Conservation (phyloP, 2,888 invertebrate species). For the Acrobasis suavella region DNA sequence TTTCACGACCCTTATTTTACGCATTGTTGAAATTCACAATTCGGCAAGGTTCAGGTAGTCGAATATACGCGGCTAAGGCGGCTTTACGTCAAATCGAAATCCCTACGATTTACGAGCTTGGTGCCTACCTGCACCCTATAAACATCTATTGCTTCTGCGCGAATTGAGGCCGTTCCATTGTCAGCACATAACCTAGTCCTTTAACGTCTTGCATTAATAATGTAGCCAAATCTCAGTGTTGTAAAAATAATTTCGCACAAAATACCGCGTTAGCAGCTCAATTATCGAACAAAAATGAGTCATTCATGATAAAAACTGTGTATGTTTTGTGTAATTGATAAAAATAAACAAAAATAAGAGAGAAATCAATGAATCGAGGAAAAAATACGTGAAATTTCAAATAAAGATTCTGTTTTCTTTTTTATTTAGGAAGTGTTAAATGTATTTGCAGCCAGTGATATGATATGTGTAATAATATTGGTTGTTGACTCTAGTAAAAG, state of each 20-base stretch:
- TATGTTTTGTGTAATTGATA: constrained; percentile 5
- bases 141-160: constrained; percentile 65
- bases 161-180: constrained; percentile 51
- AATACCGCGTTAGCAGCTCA: not conserved
- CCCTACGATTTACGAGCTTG: constrained; percentile 40
- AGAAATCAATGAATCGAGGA: not conserved
- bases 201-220: constrained; percentile 47
- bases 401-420: constrained; percentile 28
- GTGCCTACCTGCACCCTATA: constrained; percentile 24
- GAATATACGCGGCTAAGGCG: constrained; percentile 26
- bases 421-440: constrained; percentile 22
- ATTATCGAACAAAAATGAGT: constrained; percentile 1
- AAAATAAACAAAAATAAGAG: constrained; percentile 15
- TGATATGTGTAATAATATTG: constrained; percentile 26
- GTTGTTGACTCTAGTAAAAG: constrained; percentile 46
- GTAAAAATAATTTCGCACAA: constrained; percentile 23
- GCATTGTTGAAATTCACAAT: constrained; percentile 2
- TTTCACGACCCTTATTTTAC: not conserved
- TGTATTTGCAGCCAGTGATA: constrained; percentile 26
- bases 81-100: constrained; percentile 27
- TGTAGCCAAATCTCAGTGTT: constrained; percentile 40
- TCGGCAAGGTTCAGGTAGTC: constrained; percentile 11
- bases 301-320: constrained; percentile 12
- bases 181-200: constrained; percentile 66
- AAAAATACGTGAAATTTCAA: constrained; percentile 1